Evolutionary conservation across 2,797 vertebrate species (phyloP), one percentile per base, ranked within the genome.

Genomic region (Alfaro cultratus): DNA sequence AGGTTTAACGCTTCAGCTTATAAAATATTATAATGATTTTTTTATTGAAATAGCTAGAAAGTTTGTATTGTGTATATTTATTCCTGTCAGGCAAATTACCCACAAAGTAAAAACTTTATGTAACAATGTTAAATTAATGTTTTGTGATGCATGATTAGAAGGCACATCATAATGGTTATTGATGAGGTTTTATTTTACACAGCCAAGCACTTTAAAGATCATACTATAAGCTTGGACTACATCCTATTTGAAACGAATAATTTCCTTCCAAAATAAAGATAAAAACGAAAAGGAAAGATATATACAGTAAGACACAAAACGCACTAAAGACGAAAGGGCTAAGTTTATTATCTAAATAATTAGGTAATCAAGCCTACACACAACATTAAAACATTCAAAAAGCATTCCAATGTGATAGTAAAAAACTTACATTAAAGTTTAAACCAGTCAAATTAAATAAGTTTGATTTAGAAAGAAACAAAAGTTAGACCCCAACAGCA

Each of bases 401-500:
- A 16, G 26, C 21, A 39, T 16, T 12, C 26, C 36, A 9, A 76
- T 3, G 34, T 9, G 12, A 53, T 2, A 3, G 45, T 45, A 46
- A 45, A 67, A 70, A 74, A 64, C 36, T 45, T 26, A 23, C 11
- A 53, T 55, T 74, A 29, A 77, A 80, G 71, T 84, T 82, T 18
- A 36, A 79, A 75, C 60, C 39, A 1, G 62, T 51, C 36, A 4
- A 4, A 34, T 23, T 26, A 1, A 16, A 75, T 45, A 2, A 1
- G 23, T 70, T 62, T 62, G 21, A 68, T 75, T n/a, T 71, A 29
- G 41, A 12, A 26, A 49, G 57, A 23, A 29, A 36, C n/a, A 80
- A 90, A 93, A 94, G 90, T 94, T 93, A 26, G 1, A 51, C 13
- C 9, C 39, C 11, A 57, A 31, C 5, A 9, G 75, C 18, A 64